Conservation (phyloP, 2,797 vertebrate species). For the Rhincodon typus region DNA sequence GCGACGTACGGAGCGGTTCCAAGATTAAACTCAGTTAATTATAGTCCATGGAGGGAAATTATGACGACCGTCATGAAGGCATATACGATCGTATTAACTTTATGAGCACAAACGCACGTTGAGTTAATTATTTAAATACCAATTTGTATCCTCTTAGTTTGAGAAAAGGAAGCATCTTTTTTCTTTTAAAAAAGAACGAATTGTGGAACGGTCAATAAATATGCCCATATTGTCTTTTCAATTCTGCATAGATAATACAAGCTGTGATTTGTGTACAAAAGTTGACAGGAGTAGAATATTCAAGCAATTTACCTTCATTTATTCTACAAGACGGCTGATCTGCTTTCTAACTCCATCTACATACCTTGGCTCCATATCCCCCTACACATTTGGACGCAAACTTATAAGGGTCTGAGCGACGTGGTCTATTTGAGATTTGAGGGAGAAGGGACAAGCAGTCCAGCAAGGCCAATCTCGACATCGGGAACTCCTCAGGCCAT, state of each 20-base stretch:
- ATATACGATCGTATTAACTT: background rate
- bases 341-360: background rate
- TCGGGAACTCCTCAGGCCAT: no score
- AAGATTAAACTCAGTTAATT: background rate
- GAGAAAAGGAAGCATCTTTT: no score
- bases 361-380: background rate
- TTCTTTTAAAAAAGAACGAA: background rate
- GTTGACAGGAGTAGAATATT: background rate
- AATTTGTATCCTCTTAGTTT: background rate
- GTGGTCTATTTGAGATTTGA: no score
- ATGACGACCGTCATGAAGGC: background rate
- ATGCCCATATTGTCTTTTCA: background rate
- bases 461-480: no score
- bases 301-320: background rate
- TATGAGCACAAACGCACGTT: background rate
- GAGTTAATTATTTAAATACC: background rate
- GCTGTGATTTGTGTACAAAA: background rate
- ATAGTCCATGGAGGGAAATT: conserved; percentile 20
- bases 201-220: background rate
- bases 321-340: background rate
- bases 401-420: no score
- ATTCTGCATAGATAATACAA: background rate
- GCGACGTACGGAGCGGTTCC: background rate
- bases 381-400: no score
- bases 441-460: no score